These are phyloP conservation scores for Laterallus jamaicensis DNA, from an alignment of 2,113 vertebrate species.

Conservation along the genomic window DNA sequence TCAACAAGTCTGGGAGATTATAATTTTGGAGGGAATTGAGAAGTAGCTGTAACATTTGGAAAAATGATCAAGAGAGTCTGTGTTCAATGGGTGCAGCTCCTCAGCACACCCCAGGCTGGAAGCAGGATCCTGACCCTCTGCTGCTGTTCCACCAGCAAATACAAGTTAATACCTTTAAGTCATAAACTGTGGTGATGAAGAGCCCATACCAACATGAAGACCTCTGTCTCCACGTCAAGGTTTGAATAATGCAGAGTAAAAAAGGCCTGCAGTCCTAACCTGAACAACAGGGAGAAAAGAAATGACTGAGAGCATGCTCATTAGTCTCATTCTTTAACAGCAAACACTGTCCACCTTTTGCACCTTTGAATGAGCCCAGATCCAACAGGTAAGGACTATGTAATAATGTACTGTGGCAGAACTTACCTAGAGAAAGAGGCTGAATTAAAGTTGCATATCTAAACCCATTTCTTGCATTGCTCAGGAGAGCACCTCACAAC, in stretches of 20 bases:
- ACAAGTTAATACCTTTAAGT: not conserved
- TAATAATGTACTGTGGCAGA: not conserved
- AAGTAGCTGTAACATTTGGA: not conserved
- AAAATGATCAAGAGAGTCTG: not conserved
- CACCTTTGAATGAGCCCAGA: not conserved
- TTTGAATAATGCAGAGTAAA: not conserved
- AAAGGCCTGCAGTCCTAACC: not conserved
- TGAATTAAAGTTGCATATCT: not conserved
- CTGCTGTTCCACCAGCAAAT: not conserved
- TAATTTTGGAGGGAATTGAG: not conserved
- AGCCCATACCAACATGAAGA: not conserved
- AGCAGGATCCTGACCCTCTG: not conserved
- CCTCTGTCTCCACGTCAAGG: not conserved
- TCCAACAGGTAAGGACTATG: not conserved
- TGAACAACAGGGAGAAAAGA: not conserved
- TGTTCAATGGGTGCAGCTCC: not conserved
- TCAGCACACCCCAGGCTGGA: not conserved
- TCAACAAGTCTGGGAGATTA: not conserved
- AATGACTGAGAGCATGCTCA: rapidly evolving
- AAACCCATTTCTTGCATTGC: not conserved
- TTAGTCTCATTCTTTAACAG: not conserved
- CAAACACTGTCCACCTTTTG: not conserved
- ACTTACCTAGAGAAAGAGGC: not conserved
- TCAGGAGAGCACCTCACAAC: not conserved
- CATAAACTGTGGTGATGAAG: not conserved